Evolutionary conservation across 37 sponge, comb jelly and placozoan species (phyloP).

Genomic region (Halichondria panicea): DNA sequence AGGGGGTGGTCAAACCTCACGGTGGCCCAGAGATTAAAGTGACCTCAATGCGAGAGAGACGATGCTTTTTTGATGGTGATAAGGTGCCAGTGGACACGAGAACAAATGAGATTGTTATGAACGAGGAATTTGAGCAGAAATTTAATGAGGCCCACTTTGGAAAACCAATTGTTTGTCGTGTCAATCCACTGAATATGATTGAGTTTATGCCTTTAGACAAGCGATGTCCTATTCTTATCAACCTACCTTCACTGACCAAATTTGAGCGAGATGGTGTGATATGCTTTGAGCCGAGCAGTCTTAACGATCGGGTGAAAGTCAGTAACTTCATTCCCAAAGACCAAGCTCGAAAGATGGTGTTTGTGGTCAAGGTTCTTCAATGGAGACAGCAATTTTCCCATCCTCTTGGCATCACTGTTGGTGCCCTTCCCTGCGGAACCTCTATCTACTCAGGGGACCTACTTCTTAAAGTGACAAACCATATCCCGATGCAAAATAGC

Average conservation of each 20-base stretch:
- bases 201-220: slow-evolving; percentile 50
- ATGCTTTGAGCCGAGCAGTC: slow-evolving; percentile 30
- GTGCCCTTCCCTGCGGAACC: slow-evolving; percentile 13
- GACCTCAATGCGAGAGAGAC: background rate
- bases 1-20: slow-evolving; percentile 16
- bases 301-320: slow-evolving; percentile 1
- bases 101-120: background rate
- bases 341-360: slow-evolving; percentile 16
- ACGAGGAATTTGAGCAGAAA: slow-evolving; percentile 22
- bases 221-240: slow-evolving; percentile 51
- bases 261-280: slow-evolving; percentile 1
- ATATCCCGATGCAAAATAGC: background rate
- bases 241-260: slow-evolving; percentile 23
- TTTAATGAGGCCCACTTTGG: slow-evolving; percentile 5
- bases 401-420: slow-evolving; percentile 32
- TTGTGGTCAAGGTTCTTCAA: slow-evolving; percentile 23
- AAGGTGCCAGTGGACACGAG: slow-evolving; percentile 5
- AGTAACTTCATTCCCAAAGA: slow-evolving; percentile 27
- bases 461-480: background rate
- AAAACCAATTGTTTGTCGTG: slow-evolving; percentile 25
- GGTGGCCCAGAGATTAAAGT: background rate
- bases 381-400: slow-evolving; percentile 9
- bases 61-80: slow-evolving; percentile 27
- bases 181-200: slow-evolving; percentile 39
- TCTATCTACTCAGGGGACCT: slow-evolving; percentile 6